Evolutionary conservation across 2,888 invertebrate genomes (phyloP), one percentile per base, ranked within the genome.

Genomic region (Leuctra nigra): DNA sequence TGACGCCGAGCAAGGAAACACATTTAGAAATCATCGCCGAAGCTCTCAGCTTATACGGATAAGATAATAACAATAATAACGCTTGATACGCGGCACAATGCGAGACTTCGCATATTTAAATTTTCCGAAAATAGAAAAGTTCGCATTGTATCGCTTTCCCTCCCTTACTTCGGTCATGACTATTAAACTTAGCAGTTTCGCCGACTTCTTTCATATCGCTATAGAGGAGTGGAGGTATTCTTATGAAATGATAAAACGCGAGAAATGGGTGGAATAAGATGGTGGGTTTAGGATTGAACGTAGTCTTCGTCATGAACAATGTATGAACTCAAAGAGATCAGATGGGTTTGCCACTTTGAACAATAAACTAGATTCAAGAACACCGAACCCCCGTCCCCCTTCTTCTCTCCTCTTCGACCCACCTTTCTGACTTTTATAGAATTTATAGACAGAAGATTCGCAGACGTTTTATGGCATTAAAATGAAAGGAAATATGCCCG

Each of bases 261-360:
- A 24, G 39, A 25, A 24, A 29, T 18, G 16, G 53, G 23, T 29
- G 36, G 46, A 13, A 35, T n/a, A 16, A 35, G 41, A 48, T 35
- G 38, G 36, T 36, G 36, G 36, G 36, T 11, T 11, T 36, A 16
- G 36, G 36, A 6, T 4, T 4, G 4, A n/a, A n/a, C n/a, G n/a
- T n/a, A n/a, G n/a, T n/a, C n/a, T n/a, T n/a, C n/a, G 16, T 57
- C 57, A 57, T 57, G 57, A 57, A 57, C 54, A 57, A 57, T 57
- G 57, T 57, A 57, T 57, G 57, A 57, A 54, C 39, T 48, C 57
- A 57, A 57, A 57, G 53, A 52, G 57, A 36, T 54, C 54, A 54
- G 57, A 57, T 57, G 48, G 54, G 54, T 48, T 54, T 53, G 38
- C 54, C 57, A 57, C 57, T 57, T 57, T 54, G 50, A 35, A 54